Evolutionary conservation across 2,797 vertebrate species (phyloP).

Genomic region (Podarcis siculus): DNA sequence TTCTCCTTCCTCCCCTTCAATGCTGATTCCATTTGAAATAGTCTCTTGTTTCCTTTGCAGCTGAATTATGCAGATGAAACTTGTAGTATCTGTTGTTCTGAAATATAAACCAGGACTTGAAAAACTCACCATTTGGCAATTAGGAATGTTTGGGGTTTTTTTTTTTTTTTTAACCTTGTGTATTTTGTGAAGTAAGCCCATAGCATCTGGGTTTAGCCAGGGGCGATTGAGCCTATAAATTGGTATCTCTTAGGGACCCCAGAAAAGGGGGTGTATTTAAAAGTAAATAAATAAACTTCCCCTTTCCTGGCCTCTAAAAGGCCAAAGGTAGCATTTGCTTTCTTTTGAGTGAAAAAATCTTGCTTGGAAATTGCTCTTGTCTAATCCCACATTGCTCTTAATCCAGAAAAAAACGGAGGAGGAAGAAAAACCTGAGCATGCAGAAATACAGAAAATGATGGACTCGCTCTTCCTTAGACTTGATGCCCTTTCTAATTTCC

Average conservation of each 20-base stretch:
- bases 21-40: background rate
- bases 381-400: slow-evolving; percentile 37
- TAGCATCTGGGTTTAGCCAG: background rate
- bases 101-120: background rate
- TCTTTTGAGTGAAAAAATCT: background rate
- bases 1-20: background rate
- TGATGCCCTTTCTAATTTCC: slow-evolving; percentile 97
- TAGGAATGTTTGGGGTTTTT: background rate
- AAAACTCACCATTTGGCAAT: background rate
- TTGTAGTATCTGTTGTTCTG: background rate
- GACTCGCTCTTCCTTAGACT: slow-evolving; percentile 92
- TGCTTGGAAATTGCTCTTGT: background rate
- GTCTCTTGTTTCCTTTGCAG: background rate
- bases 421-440: slow-evolving; percentile 91
- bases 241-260: background rate
- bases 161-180: too few species aligned
- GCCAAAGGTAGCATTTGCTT: background rate
- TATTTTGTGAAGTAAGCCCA: background rate
- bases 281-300: too few species aligned
- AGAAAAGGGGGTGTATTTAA: too few species aligned
- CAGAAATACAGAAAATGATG: slow-evolving; percentile 95
- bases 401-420: slow-evolving; percentile 87
- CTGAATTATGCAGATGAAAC: background rate
- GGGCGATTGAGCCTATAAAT: background rate
- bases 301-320: background rate